Conservation (phyloP, 2,888 invertebrate genomes). For the Nomada flava region DNA sequence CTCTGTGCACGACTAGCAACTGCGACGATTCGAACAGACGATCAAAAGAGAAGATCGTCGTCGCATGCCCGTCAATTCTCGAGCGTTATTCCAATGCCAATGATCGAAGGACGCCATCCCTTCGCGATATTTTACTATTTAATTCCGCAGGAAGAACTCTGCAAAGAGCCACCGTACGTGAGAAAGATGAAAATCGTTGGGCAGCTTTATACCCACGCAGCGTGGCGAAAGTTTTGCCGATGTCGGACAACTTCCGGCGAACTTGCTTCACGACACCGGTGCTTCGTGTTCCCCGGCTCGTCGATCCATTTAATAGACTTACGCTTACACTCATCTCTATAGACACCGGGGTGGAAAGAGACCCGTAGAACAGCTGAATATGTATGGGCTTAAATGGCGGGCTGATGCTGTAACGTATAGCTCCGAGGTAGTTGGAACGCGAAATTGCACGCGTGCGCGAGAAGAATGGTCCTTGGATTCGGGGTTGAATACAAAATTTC, state of each 20-base stretch:
- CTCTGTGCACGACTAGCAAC: too few species aligned
- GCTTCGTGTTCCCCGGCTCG: conserved; percentile 57
- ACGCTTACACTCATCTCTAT: conserved; percentile 45
- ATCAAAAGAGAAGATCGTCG: too few species aligned
- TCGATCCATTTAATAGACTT: conserved; percentile 70
- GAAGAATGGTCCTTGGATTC: conserved; percentile 13
- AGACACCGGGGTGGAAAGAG: conserved; percentile 2
- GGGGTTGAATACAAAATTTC: too few species aligned
- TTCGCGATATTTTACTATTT: conserved; percentile 59
- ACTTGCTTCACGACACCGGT: conserved; percentile 44
- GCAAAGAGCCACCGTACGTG: neutral
- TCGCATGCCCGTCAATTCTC: neutral
- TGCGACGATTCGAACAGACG: too few species aligned
- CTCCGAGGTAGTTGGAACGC: neutral
- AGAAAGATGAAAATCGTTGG: conserved; percentile 27
- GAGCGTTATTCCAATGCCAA: neutral
- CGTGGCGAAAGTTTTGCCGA: conserved; percentile 58
- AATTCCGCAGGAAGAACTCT: conserved; percentile 4
- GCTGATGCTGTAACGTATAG: conserved; percentile 8
- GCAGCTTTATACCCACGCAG: conserved; percentile 21
- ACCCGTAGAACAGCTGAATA: conserved; percentile 17
- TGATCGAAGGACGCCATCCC: conserved; percentile 24
- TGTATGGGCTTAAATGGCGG: conserved; percentile 19
- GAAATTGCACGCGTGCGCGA: conserved; percentile 13
- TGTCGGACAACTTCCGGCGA: conserved; percentile 52